Evolutionary conservation across 2,113 vertebrate species (phyloP).

Genomic region (Pardalotus punctatus): DNA sequence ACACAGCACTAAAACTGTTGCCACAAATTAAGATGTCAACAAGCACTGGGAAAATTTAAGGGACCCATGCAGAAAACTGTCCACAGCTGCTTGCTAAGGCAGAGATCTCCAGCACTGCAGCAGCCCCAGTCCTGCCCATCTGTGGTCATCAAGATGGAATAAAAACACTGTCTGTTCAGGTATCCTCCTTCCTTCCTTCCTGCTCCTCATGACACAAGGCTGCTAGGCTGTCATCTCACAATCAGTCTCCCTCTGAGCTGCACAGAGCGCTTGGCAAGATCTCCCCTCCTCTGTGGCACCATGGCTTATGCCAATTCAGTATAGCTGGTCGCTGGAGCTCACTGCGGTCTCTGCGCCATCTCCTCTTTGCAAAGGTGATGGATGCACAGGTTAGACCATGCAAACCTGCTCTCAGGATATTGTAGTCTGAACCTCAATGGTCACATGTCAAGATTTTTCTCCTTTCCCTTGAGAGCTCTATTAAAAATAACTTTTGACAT

Average conservation of each 20-base stretch:
- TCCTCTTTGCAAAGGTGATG: background rate
- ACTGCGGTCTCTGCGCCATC: background rate
- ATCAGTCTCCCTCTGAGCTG: rapidly evolving
- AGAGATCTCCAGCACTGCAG: background rate
- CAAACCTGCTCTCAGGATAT: background rate
- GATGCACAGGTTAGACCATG: background rate
- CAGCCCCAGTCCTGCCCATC: background rate
- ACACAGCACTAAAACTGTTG: background rate
- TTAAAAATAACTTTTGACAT: conserved; percentile 52
- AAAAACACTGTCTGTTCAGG: background rate
- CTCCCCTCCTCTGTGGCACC: background rate
- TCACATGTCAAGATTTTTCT: background rate
- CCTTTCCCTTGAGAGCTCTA: background rate
- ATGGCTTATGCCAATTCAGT: background rate
- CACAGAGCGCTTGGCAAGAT: background rate
- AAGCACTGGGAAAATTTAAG: background rate
- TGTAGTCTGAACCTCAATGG: background rate
- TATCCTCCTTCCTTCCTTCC: background rate
- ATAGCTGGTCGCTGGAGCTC: background rate
- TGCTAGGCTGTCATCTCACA: background rate
- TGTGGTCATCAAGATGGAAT: background rate
- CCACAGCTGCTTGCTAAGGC: background rate
- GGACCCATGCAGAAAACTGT: background rate
- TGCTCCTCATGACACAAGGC: background rate
- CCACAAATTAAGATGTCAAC: background rate